phyloP scores from a whole-genome alignment of 1,140 invertebrate genomes.

The Eriosoma lanigerum region DNA sequence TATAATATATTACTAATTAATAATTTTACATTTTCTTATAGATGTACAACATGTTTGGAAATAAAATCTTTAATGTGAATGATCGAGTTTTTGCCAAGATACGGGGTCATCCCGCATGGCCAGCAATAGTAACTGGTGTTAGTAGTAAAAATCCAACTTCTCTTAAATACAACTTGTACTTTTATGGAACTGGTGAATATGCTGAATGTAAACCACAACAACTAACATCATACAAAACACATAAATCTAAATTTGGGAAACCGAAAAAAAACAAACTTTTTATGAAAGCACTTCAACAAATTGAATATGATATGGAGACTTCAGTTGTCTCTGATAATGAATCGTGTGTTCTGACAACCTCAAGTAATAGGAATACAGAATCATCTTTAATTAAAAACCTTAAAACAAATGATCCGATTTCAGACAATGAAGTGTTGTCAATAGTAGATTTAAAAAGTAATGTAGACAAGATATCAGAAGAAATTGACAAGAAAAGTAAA shows the following conservation, averaged over 20 bases:
- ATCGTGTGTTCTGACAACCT: no score
- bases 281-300: slow-evolving; percentile 68
- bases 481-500: no score
- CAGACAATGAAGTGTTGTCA: no score
- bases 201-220: slow-evolving; percentile 62
- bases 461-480: no score
- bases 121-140: slow-evolving; percentile 73
- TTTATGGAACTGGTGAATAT: slow-evolving; percentile 93
- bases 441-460: no score
- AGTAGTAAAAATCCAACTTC: slow-evolving; percentile 68
- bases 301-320: slow-evolving; percentile 58
- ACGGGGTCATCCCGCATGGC: slow-evolving; percentile 94
- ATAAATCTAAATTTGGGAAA: slow-evolving; percentile 69
- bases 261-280: slow-evolving; percentile 66
- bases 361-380: no score
- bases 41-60: no score
- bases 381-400: no score
- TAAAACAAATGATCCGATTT: no score
- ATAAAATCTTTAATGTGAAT: slow-evolving; percentile 3
- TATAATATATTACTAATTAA: no score
- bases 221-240: slow-evolving; percentile 62
- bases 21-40: no score
- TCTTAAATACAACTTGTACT: slow-evolving; percentile 85
- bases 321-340: neutral
- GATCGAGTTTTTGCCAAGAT: slow-evolving; percentile 95